A percentile compares a stretch with the other conserved stretches of the same genome.
Evolutionary conservation across 2,113 vertebrate species (phyloP).

Genomic region (Hippoglossus stenolepis): DNA sequence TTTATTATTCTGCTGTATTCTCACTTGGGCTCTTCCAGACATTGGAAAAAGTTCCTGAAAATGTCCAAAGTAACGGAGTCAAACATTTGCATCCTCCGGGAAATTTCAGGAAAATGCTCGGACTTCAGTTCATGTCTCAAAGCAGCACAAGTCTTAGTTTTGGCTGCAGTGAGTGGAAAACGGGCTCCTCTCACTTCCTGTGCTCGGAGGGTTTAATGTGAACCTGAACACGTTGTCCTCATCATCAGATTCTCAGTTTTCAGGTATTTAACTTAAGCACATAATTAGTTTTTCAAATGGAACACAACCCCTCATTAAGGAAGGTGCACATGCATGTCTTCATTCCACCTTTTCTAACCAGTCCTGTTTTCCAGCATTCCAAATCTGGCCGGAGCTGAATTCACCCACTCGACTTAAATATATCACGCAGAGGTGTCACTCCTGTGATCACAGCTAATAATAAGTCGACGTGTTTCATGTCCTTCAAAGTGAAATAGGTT

Average conservation of each 20-base stretch:
- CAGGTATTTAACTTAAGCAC: conserved; percentile 8
- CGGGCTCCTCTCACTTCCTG: neutral
- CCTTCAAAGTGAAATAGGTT: neutral
- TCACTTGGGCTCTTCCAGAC: no score
- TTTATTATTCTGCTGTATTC: no score
- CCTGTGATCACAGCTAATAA: neutral
- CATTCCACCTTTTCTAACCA: neutral
- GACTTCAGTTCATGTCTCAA: no score
- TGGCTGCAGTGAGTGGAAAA: neutral
- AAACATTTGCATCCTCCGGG: no score
- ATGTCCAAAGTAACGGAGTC: no score
- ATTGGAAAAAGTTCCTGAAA: no score
- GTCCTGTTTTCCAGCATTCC: conserved; percentile 23
- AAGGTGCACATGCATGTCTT: neutral
- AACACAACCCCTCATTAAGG: neutral
- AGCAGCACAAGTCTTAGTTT: neutral
- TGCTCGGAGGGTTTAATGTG: neutral
- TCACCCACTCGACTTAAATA: neutral
- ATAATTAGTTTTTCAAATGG: conserved; percentile 8
- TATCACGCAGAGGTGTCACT: neutral
- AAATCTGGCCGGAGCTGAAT: neutral
- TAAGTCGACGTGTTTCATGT: neutral
- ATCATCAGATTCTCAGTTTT: conserved; percentile 4
- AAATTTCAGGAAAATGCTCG: no score
- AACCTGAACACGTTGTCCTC: neutral